These are phyloP conservation scores for Alethe castanea DNA, from an alignment of 2,113 vertebrate species.

Conservation along the genomic window DNA sequence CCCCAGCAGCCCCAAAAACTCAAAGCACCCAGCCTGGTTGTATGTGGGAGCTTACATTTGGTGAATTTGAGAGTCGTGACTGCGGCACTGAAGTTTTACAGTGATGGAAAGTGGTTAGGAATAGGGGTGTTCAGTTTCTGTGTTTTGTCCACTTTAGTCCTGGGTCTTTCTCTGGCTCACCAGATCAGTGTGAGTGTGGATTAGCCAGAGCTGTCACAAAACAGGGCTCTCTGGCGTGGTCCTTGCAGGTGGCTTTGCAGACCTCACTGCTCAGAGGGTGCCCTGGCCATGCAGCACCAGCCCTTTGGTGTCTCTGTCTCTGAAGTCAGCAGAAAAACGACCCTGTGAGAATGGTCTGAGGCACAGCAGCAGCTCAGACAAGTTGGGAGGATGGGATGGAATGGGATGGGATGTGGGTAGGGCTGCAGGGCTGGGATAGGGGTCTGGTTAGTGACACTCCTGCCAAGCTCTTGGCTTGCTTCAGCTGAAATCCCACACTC, in stretches of 20 bases:
- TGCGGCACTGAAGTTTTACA: neutral
- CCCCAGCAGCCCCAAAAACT: neutral
- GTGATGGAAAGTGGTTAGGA: neutral
- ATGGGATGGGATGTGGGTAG: rapidly evolving
- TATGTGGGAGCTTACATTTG: neutral
- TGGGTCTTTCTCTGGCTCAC: neutral
- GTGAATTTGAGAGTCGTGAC: neutral
- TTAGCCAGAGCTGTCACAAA: neutral
- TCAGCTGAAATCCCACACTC: neutral
- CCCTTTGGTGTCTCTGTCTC: neutral
- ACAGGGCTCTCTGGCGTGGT: neutral
- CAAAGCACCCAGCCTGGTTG: neutral
- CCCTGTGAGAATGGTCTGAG: neutral
- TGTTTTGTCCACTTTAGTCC: neutral
- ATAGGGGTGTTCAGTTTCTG: neutral
- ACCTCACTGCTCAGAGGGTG: neutral
- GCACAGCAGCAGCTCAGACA: neutral
- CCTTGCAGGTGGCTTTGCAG: rapidly evolving
- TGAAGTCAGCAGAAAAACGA: neutral
- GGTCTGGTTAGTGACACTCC: neutral
- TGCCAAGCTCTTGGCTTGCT: neutral
- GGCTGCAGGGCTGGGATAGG: neutral
- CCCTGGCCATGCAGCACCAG: rapidly evolving
- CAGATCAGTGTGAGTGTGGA: rapidly evolving
- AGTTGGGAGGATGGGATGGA: neutral